Percentiles rank a stretch among this genome's conserved stretches.
Conservation (phyloP, 2,797 vertebrate genomes). For the Acanthopagrus latus region DNA sequence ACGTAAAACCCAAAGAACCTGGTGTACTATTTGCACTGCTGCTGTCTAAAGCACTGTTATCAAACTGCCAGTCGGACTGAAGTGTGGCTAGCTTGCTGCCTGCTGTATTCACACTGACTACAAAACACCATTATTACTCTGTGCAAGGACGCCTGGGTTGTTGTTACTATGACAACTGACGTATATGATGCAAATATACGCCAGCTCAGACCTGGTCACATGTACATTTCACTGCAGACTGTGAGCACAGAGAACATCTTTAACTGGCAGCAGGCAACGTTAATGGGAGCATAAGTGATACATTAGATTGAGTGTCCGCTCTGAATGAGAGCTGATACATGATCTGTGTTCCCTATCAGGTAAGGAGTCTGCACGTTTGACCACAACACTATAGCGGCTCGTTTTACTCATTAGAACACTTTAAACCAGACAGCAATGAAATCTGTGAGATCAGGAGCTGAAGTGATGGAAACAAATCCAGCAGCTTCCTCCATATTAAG, state of each 20-base stretch:
- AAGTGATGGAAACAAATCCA: neutral
- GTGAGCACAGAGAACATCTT: constrained; percentile 3
- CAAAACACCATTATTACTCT: constrained; percentile 41
- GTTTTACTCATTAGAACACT: constrained; percentile 33
- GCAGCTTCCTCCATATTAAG: neutral
- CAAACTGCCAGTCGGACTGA: constrained; percentile 40
- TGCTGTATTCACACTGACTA: constrained; percentile 31
- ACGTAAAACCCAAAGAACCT: neutral
- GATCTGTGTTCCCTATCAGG: constrained; percentile 42
- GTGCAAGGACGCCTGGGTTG: constrained; percentile 41
- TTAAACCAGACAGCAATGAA: neutral
- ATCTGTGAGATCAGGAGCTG: constrained; percentile 10
- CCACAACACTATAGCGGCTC: constrained; percentile 14
- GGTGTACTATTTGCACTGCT: neutral
- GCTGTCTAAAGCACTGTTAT: constrained; percentile 25
- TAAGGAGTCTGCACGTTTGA: constrained; percentile 24
- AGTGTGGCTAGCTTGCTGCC: constrained; percentile 18
- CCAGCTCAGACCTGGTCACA: neutral
- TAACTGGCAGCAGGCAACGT: constrained; percentile 22
- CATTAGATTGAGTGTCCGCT: constrained; percentile 55
- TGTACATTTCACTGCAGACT: neutral
- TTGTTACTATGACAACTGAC: constrained; percentile 65
- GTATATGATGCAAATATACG: constrained; percentile 28
- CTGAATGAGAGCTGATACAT: constrained; percentile 51
- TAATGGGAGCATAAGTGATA: constrained; percentile 56